Evolutionary conservation across 2,797 vertebrate species (phyloP).

Genomic region (Phrynocephalus forsythii): DNA sequence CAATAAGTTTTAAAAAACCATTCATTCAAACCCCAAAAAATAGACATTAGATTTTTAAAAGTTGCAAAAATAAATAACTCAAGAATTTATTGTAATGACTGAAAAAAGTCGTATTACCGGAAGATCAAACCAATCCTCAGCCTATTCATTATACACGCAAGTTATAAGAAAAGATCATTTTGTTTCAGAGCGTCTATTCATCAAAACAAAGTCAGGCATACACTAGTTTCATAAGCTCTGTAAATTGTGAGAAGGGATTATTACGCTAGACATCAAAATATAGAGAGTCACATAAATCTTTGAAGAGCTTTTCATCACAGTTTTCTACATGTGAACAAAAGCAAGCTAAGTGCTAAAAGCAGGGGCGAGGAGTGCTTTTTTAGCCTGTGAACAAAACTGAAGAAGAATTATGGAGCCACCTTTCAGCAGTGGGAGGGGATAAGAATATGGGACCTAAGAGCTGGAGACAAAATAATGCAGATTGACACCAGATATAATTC

Average conservation of each 20-base stretch:
- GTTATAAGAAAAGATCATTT: neutral
- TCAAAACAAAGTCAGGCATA: neutral
- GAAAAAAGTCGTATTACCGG: neutral
- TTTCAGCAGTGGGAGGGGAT: neutral
- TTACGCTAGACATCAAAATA: neutral
- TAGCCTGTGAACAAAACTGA: neutral
- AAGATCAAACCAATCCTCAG: neutral
- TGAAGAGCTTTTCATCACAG: neutral
- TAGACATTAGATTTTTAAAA: neutral
- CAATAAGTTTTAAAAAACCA: too few relatives aligned
- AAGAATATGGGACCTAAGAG: neutral
- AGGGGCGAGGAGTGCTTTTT: neutral
- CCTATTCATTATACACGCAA: neutral
- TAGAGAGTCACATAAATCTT: neutral
- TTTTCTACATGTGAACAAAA: neutral
- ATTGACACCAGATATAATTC: neutral
- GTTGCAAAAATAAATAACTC: neutral
- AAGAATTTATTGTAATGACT: neutral
- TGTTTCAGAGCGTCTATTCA: neutral
- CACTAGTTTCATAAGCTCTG: neutral
- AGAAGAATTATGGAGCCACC: neutral
- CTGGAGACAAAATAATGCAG: neutral
- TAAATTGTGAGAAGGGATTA: neutral
- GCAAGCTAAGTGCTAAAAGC: neutral
- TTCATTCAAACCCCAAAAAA: neutral